phyloP scores from a whole-genome alignment of 2,113 vertebrate genomes.

The Haemorhous mexicanus region DNA sequence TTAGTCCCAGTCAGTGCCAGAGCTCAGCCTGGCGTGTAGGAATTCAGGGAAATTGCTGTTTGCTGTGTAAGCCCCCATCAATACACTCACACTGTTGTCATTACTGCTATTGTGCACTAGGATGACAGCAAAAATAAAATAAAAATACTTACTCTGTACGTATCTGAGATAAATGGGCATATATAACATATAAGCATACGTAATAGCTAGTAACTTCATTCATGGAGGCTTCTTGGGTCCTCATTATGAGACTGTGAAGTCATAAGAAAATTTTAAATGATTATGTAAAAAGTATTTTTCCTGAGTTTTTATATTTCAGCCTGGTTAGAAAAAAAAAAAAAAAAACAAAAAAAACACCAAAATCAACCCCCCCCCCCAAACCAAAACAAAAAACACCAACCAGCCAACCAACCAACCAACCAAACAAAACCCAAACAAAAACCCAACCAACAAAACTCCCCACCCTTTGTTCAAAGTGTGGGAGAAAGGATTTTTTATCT shows the following conservation, averaged over 20 bases:
- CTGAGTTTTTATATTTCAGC: background rate
- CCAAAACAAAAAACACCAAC: background rate
- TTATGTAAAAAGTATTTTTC: background rate
- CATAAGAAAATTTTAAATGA: background rate
- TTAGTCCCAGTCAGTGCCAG: background rate
- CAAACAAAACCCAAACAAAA: background rate
- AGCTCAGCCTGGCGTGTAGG: background rate
- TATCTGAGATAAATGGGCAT: background rate
- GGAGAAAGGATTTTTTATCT: background rate
- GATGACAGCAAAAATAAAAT: background rate
- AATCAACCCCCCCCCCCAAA: background rate
- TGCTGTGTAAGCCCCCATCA: background rate
- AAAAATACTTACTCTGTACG: background rate
- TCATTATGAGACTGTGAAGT: background rate
- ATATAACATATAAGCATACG: background rate
- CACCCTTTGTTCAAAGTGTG: background rate
- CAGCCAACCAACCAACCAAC: background rate
- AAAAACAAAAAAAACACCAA: too few relatives aligned
- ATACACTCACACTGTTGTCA: background rate
- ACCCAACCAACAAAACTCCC: accelerated
- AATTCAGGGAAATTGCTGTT: background rate
- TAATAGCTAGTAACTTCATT: background rate
- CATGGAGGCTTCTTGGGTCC: background rate
- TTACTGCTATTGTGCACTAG: background rate
- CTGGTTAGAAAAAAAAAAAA: background rate